Percentiles rank a stretch among this genome's conserved stretches.
These are phyloP conservation scores for Oryzias sinensis DNA, from an alignment of 2,797 vertebrate genomes.

Conservation along the genomic window DNA sequence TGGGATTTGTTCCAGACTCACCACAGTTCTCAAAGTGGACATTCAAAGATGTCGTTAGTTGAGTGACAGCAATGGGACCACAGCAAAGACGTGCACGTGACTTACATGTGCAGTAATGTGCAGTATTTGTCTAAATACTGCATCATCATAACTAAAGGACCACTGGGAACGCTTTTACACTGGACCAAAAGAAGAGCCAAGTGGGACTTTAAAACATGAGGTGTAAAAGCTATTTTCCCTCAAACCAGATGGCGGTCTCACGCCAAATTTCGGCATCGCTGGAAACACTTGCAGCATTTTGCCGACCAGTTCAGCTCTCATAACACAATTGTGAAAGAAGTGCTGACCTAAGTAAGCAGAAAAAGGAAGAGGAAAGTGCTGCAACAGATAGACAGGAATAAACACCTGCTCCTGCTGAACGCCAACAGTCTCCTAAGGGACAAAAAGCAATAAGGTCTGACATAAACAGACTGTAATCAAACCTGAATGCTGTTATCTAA, in stretches of 20 bases:
- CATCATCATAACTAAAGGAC: too few species aligned
- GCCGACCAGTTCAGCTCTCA: neutral
- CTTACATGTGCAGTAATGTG: too few species aligned
- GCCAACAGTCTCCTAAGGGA: conserved; percentile 10
- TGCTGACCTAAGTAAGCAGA: neutral
- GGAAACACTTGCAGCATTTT: neutral
- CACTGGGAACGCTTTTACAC: too few species aligned
- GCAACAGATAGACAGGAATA: neutral
- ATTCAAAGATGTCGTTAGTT: neutral
- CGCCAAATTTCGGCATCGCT: neutral
- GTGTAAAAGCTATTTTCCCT: too few species aligned
- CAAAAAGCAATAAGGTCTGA: conserved; percentile 17
- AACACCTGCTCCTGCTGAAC: conserved; percentile 13
- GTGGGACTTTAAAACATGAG: too few species aligned
- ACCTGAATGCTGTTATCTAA: conserved; percentile 18
- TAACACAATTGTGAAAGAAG: neutral
- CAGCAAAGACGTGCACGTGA: too few species aligned
- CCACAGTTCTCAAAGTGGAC: conserved; percentile 1
- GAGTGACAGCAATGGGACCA: too few species aligned
- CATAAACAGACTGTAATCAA: conserved; percentile 31
- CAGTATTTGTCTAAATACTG: too few species aligned
- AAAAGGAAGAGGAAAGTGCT: neutral
- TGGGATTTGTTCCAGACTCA: conserved; percentile 23
- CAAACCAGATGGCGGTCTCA: too few species aligned
- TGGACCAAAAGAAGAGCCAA: too few species aligned